Evolutionary conservation across 2,113 vertebrate species (phyloP).

Genomic region (Anseranas semipalmata): DNA sequence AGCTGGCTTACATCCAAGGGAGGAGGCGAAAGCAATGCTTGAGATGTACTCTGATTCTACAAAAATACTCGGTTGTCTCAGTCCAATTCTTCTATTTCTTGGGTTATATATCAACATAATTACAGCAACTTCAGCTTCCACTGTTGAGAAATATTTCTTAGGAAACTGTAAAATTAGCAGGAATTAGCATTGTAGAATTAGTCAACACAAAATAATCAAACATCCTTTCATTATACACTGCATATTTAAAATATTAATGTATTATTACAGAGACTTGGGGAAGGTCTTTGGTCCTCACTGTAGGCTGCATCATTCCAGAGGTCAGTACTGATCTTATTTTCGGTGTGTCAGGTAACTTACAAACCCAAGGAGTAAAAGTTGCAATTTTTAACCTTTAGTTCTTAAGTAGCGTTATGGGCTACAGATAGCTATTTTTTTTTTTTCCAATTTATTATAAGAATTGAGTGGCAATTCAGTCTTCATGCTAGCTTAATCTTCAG

Average conservation of each 20-base stretch:
- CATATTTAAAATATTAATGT: not conserved
- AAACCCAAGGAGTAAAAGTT: not conserved
- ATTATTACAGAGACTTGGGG: not conserved
- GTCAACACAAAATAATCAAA: not conserved
- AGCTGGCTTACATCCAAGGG: not conserved
- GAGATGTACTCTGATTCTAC: not conserved
- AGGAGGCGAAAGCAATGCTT: not conserved
- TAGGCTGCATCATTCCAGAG: not conserved
- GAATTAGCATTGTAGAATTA: not conserved
- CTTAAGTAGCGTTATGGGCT: not conserved
- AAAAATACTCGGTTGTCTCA: not conserved
- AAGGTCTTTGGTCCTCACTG: not conserved
- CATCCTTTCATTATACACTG: not conserved
- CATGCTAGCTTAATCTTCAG: slow-evolving; percentile 21
- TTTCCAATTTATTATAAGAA: not conserved
- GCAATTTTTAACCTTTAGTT: not conserved
- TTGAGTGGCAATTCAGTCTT: not conserved
- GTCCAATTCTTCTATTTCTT: not conserved
- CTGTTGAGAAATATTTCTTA: not conserved
- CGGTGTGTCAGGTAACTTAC: not conserved
- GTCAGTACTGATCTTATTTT: not conserved
- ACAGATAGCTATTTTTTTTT: slow-evolving; percentile 2
- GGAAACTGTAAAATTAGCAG: not conserved
- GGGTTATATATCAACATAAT: not conserved
- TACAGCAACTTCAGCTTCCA: not conserved